phyloP scores from a whole-genome alignment of 1,140 invertebrate genomes.

The Drosophila pruinosa region DNA sequence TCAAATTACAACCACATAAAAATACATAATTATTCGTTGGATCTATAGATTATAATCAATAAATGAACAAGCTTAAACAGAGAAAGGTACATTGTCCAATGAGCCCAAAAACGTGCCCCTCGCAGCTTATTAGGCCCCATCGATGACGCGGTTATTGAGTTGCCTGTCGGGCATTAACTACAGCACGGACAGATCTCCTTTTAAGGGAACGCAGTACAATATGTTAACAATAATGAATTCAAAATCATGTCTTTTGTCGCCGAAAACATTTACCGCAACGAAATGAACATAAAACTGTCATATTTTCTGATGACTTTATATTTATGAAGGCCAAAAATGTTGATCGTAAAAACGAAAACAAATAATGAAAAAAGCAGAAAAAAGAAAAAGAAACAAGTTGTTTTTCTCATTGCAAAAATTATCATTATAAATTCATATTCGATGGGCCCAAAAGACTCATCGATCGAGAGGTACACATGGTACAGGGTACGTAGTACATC shows the following conservation, averaged over 20 bases:
- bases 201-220: conserved; percentile 39
- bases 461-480: conserved; percentile 1
- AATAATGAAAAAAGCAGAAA: neutral
- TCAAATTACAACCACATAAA: neutral
- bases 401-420: conserved; percentile 52
- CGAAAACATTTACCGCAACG: conserved; percentile 78
- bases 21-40: neutral
- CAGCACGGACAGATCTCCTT: conserved; percentile 22
- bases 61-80: neutral
- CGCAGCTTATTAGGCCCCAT: neutral
- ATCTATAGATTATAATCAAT: neutral
- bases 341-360: conserved; percentile 43
- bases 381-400: conserved; percentile 72
- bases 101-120: neutral
- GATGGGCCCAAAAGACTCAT: conserved; percentile 23
- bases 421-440: conserved; percentile 77
- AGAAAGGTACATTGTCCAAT: neutral
- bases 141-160: conserved; percentile 5
- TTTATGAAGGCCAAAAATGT: conserved; percentile 82
- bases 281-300: conserved; percentile 79
- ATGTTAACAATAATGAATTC: conserved; percentile 76
- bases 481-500: neutral
- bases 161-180: neutral
- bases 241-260: conserved; percentile 76
- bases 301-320: conserved; percentile 82